Base-by-base conservation (phyloP, 2,888 invertebrate genomes). In the Campaea margaritaria region DNA sequence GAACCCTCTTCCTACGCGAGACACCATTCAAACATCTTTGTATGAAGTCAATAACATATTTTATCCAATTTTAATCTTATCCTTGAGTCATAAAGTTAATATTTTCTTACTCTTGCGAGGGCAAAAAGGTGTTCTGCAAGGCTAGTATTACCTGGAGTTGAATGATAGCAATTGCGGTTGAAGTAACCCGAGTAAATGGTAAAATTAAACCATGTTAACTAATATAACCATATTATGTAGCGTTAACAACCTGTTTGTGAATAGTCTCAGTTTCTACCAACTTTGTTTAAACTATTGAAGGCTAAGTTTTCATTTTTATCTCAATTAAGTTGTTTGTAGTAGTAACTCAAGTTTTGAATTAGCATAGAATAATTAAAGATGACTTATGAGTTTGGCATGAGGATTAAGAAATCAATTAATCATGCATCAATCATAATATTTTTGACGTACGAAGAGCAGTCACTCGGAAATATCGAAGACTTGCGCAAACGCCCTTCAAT, bases 131-230 rank as follows among this genome's bases (percentile, higher is more conserved):
- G 69, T 64, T 70, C 64, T 55, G 68, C 68, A 67, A 73, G 70
- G 69, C 70, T 83, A 75, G 74, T 80, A 74, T 81, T 80, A 81
- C 78, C 64, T 75, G 71, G n/a, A 67, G 70, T 71, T 75, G 72
- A 74, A 73, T 69, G 72, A 74, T 78, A 73, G 75, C 69, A 68
- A 76, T 78, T 83, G 83, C 72, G 84, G 82, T 85, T 81, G 39
- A 52, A 73, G 83, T 83, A 85, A 83, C 77, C 71, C 54, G 78
- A 83, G 82, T 81, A 77, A 81, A 79, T 76, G 70, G 74, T 80
- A 79, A 82, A 82, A 80, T 80, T 79, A 80, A 78, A 79, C 79
- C 79, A 69, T 63, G 72, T 75, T 76, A 74, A 70, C 64, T 65
- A 69, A 72, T 69, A 72, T 59, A 64, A 56, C 61, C 66, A 65